phyloP scores from a whole-genome alignment of 1,140 invertebrate genomes.

The Lepidurus packardi region DNA sequence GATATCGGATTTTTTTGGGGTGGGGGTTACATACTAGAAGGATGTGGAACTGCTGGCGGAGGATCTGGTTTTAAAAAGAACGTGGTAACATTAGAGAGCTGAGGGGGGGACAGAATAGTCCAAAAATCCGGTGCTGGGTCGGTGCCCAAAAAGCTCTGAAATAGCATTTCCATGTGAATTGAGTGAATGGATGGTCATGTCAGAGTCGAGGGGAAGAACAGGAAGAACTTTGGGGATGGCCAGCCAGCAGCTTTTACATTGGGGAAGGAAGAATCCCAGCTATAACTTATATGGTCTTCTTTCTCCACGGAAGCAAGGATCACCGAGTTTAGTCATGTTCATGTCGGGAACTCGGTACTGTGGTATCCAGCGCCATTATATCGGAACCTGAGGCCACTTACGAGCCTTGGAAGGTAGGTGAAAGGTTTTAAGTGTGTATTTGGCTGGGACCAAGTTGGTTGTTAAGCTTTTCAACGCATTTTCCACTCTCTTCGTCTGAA shows the following conservation, averaged over 20 bases:
- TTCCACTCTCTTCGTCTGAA: too few species aligned
- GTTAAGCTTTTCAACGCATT: not conserved
- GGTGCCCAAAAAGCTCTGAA: slow-evolving; percentile 19
- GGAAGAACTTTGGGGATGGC: slow-evolving; percentile 16
- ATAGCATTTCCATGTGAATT: slow-evolving; percentile 19
- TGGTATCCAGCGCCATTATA: not conserved
- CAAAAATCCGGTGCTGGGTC: slow-evolving; percentile 9
- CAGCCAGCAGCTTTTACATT: slow-evolving; percentile 15
- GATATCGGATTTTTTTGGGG: not conserved
- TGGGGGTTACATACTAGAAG: not conserved
- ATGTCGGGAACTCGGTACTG: not conserved
- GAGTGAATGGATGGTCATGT: slow-evolving; percentile 21
- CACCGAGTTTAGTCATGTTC: not conserved
- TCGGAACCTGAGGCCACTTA: not conserved
- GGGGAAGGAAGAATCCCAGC: slow-evolving; percentile 18
- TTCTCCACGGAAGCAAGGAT: not conserved
- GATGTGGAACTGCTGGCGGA: slow-evolving; percentile 13
- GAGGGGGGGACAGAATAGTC: not conserved
- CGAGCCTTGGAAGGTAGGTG: not conserved
- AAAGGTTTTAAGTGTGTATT: not conserved
- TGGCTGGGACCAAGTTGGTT: not conserved
- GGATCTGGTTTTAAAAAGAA: slow-evolving; percentile 15
- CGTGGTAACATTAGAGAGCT: slow-evolving; percentile 7
- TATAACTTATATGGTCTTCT: slow-evolving; percentile 16
- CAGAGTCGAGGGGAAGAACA: slow-evolving; percentile 11